Evolutionary conservation across 2,888 invertebrate genomes (phyloP).

Genomic region (Acrobasis consociella): DNA sequence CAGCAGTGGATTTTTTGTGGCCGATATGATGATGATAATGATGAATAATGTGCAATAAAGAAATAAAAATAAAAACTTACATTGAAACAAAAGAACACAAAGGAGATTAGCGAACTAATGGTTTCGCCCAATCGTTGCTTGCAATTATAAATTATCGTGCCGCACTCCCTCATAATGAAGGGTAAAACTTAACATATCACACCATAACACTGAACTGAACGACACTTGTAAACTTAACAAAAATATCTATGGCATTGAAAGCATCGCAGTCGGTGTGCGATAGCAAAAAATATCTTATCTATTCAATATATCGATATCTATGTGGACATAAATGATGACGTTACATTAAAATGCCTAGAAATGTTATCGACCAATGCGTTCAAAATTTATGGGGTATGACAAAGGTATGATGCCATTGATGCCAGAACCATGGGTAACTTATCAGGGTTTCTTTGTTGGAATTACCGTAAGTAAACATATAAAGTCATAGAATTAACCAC

Average conservation of each 20-base stretch:
- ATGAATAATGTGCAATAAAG: too few species aligned
- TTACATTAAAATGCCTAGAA: not conserved
- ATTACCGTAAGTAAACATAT: too few species aligned
- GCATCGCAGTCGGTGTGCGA: constrained; percentile 41
- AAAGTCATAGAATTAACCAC: too few species aligned
- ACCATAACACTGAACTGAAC: not conserved
- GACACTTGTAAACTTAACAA: constrained; percentile 21
- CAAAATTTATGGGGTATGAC: too few species aligned
- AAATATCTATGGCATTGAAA: constrained; percentile 44
- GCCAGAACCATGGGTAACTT: too few species aligned
- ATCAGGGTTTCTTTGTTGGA: too few species aligned
- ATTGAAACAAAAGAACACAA: constrained; percentile 52
- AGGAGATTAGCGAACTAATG: constrained; percentile 40
- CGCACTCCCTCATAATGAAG: constrained; percentile 48
- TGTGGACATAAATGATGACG: constrained; percentile 31
- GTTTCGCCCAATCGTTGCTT: constrained; percentile 47
- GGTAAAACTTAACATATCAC: not conserved
- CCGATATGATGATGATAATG: too few species aligned
- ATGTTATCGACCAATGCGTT: not conserved
- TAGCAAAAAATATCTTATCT: constrained; percentile 70
- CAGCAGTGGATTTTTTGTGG: too few species aligned
- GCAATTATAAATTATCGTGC: constrained; percentile 47
- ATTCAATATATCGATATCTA: constrained; percentile 67
- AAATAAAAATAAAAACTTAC: constrained; percentile 46
- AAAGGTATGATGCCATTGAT: too few species aligned